Conservation (phyloP, 2,797 vertebrate species). For the Natrix natrix region DNA sequence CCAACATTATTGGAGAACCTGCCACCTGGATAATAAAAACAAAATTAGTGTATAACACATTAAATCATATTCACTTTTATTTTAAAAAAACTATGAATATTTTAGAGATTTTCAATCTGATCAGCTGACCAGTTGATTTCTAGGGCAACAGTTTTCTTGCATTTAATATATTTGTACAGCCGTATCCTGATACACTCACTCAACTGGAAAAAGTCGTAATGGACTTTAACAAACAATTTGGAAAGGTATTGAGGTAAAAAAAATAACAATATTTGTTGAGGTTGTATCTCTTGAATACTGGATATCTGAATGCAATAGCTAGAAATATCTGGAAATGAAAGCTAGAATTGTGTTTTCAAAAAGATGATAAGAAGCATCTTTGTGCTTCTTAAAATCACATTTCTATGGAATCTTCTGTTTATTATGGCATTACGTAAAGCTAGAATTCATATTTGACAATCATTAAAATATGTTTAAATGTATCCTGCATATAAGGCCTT, state of each 20-base stretch:
- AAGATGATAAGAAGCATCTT: not conserved
- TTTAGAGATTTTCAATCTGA: constrained; percentile 45
- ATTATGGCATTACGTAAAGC: not conserved
- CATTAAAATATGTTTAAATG: not conserved
- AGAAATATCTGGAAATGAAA: not conserved
- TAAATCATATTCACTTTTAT: constrained; percentile 42
- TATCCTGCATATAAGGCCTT: not conserved
- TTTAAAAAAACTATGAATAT: constrained; percentile 40
- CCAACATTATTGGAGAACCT: not conserved
- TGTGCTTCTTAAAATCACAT: not conserved
- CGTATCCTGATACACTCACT: constrained; percentile 32
- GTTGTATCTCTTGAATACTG: not conserved
- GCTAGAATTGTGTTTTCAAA: not conserved
- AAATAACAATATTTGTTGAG: not conserved
- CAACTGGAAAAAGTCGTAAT: constrained; percentile 38
- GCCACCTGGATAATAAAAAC: constrained; percentile 34
- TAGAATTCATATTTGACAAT: not conserved
- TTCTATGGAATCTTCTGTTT: not conserved
- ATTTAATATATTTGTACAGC: constrained; percentile 55
- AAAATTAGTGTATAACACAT: constrained; percentile 13
- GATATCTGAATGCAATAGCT: not conserved
- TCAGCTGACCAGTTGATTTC: constrained; percentile 50
- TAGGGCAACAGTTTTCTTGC: constrained; percentile 49
- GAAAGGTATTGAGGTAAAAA: constrained; percentile 40
- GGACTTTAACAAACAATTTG: constrained; percentile 37